Base-by-base conservation (phyloP, 2,888 invertebrate genomes). In the Meteorus colon region DNA sequence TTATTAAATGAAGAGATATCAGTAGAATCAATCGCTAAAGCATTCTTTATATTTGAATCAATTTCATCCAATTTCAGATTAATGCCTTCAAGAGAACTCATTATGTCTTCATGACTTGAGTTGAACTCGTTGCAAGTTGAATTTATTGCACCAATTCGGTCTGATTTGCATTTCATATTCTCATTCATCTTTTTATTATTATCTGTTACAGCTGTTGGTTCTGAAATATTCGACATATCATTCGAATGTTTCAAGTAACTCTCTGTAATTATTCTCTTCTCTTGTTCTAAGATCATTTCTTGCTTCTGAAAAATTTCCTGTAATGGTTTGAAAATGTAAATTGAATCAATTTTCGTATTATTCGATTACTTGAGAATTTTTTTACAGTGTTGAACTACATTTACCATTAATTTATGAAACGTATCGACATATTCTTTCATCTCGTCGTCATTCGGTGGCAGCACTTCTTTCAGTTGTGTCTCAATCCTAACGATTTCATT, bases 331-430 rank as follows among this genome's bases (percentile, higher is more conserved):
- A 41, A n/a, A 72, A 51, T 70, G 63, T 1, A 67, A 37, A 24
- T n/a, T 48, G 24, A 14, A 74, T n/a, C 37, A 16, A 24, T 19
- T 12, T 12, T 41, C 19, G 14, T 2, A 51, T 60, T 19, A 55
- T 29, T 24, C 2, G 10, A 12, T 16, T 3, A 60, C 34, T 34
- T 4, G 1, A n/a, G 19, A 24, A 10, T 55, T 19, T 55, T 6
- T 19, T 24, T 19, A 14, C n/a, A n/a, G 16, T n/a, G n/a, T 19
- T 8, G 2, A 2, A n/a, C 1, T 76, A 70, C 5, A 75, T 73
- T 79, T 84, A 90, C 91, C 81, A 90, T 82, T n/a, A 91, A 71
- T 66, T 82, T 75, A 60, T 78, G 63, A 78, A 85, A 88, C 16
- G 82, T 80, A 41, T 82, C 79, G 1, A 88, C 73, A 67, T 90